phyloP scores from a whole-genome alignment of 2,797 vertebrate species.

The Poeciliopsis paucimaculata region DNA sequence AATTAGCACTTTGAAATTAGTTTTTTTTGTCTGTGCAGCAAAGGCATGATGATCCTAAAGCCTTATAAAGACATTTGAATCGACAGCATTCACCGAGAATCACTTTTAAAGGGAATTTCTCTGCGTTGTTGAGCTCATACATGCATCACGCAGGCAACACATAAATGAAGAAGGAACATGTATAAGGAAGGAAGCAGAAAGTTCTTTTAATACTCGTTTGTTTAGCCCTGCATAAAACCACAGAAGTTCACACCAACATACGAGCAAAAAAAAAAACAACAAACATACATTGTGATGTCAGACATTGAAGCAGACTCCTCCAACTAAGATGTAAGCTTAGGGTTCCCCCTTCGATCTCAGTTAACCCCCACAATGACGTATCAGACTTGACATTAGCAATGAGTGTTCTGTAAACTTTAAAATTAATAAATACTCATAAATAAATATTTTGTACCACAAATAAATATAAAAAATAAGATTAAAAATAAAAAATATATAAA shows the following conservation, averaged over 20 bases:
- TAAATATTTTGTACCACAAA: conserved; percentile 24
- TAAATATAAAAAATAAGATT: conserved; percentile 9
- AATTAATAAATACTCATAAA: conserved; percentile 19
- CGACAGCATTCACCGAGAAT: not conserved
- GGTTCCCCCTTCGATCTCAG: not conserved
- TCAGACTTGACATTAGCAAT: not conserved
- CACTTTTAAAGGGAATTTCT: conserved; percentile 5
- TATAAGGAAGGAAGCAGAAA: conserved; percentile 56
- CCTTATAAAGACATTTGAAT: not conserved
- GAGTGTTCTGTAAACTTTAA: not conserved
- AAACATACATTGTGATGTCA: not conserved
- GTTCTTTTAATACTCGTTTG: conserved; percentile 65
- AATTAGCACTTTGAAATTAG: not conserved
- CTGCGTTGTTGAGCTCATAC: not conserved
- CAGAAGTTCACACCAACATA: conserved; percentile 34
- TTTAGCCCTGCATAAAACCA: conserved; percentile 40
- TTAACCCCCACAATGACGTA: not conserved
- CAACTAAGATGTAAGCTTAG: not conserved
- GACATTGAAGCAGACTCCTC: not conserved
- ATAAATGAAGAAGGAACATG: conserved; percentile 44
- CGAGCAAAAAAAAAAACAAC: conserved; percentile 15
- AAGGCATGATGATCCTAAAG: not conserved
- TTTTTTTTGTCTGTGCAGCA: not conserved
- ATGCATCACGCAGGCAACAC: conserved; percentile 11
- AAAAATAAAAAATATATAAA: conserved; percentile 2